Conservation (phyloP, 35 echinoderm and acorn worm genomes). For the Amphiura filiformis region DNA sequence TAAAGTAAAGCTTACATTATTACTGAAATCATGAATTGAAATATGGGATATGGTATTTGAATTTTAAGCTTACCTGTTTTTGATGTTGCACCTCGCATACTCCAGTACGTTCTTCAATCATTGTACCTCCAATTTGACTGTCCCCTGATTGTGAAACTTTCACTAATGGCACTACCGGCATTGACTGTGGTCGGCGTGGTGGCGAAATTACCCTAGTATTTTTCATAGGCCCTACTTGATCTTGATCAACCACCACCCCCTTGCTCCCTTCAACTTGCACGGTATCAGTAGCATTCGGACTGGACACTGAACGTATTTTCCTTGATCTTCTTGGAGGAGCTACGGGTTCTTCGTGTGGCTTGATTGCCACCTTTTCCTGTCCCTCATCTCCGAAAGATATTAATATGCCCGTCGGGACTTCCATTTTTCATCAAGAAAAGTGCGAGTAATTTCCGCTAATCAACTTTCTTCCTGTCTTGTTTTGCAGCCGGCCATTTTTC, state of each 20-base stretch:
- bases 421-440: neutral
- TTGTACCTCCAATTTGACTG: neutral
- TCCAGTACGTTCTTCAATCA: neutral
- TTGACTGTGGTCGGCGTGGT: neutral
- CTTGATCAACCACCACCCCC: neutral
- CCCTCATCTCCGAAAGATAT: neutral
- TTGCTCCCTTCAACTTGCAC: neutral
- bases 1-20: no score
- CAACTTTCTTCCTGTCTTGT: neutral
- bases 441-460: neutral
- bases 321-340: neutral
- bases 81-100: neutral
- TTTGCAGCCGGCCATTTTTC: neutral
- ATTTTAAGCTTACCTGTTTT: no score
- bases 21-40: no score
- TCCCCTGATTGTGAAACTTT: neutral
- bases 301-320: neutral
- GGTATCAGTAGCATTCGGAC: neutral
- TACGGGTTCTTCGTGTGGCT: neutral
- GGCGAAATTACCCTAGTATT: neutral
- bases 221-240: neutral
- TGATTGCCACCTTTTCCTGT: neutral
- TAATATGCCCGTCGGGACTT: neutral
- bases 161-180: neutral
- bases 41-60: no score